A percentile compares a stretch with the other conserved stretches of the same genome.
These are phyloP conservation scores for Nephotettix cincticeps DNA, from an alignment of 1,140 invertebrate species.

Conservation along the genomic window DNA sequence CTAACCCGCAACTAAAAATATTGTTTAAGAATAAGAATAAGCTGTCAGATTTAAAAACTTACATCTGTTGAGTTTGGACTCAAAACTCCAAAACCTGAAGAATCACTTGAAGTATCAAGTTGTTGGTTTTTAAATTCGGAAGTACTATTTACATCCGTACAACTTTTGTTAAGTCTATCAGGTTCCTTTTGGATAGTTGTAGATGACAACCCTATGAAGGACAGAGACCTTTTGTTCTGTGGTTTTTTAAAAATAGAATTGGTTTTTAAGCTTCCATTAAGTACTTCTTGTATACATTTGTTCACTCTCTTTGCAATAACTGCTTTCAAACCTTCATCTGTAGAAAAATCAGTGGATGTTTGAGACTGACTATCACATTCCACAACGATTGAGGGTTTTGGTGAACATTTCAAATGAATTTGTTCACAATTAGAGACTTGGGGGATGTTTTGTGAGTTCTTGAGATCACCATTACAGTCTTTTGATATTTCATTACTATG, in stretches of 20 bases:
- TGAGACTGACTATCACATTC: background rate
- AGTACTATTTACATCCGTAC: background rate
- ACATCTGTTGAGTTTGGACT: too few species aligned
- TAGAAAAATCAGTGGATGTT: background rate
- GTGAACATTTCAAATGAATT: too few species aligned
- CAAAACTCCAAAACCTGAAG: too few species aligned
- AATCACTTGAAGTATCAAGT: too few species aligned
- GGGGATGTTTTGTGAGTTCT: background rate
- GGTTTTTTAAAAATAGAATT: too few species aligned
- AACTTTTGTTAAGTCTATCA: conserved; percentile 8
- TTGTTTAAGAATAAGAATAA: too few species aligned
- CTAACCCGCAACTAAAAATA: too few species aligned
- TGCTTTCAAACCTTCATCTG: background rate
- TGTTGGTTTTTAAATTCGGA: too few species aligned
- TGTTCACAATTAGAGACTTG: too few species aligned
- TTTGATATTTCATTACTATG: too few species aligned
- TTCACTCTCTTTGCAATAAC: conserved; percentile 1
- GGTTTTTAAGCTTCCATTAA: background rate
- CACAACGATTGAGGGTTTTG: background rate
- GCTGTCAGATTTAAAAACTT: too few species aligned
- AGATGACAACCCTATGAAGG: background rate
- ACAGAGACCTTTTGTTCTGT: conserved; percentile 9
- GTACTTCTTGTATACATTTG: background rate
- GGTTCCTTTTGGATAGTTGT: background rate
- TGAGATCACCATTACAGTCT: too few species aligned